Percentiles rank a stretch among this genome's conserved stretches.
Evolutionary conservation across 2,113 vertebrate genomes (phyloP).

Genomic region (Fukomys damarensis): DNA sequence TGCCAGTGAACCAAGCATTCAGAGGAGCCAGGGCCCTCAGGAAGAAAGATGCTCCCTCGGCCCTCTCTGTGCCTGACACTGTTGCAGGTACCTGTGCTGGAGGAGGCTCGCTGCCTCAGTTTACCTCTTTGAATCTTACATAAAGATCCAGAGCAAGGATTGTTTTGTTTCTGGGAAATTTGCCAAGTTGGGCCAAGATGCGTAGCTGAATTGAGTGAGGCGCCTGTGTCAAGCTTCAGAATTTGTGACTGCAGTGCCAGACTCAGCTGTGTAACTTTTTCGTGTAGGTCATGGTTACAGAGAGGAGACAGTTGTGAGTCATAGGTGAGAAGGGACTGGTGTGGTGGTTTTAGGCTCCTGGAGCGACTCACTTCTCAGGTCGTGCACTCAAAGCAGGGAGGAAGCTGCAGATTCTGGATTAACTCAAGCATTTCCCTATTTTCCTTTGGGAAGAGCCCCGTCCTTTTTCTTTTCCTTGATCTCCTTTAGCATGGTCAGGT

Average conservation of each 20-base stretch:
- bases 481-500: background rate
- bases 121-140: background rate
- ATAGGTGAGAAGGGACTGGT: background rate
- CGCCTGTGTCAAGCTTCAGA: background rate
- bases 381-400: background rate
- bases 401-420: too few species aligned
- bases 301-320: background rate
- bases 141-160: background rate
- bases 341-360: rapidly evolving
- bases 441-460: background rate
- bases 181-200: background rate
- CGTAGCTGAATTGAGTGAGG: background rate
- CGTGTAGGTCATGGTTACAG: background rate
- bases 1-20: background rate
- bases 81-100: background rate
- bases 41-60: background rate
- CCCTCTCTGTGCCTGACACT: background rate
- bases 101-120: background rate
- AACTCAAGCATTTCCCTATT: background rate
- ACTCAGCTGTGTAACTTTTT: background rate
- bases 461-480: background rate
- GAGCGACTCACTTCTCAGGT: rapidly evolving
- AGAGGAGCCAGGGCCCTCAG: background rate
- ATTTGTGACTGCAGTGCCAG: background rate
- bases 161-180: slow-evolving; percentile 42